Evolutionary conservation across 2,888 invertebrate species (phyloP).

Genomic region (Drosophila rellima): DNA sequence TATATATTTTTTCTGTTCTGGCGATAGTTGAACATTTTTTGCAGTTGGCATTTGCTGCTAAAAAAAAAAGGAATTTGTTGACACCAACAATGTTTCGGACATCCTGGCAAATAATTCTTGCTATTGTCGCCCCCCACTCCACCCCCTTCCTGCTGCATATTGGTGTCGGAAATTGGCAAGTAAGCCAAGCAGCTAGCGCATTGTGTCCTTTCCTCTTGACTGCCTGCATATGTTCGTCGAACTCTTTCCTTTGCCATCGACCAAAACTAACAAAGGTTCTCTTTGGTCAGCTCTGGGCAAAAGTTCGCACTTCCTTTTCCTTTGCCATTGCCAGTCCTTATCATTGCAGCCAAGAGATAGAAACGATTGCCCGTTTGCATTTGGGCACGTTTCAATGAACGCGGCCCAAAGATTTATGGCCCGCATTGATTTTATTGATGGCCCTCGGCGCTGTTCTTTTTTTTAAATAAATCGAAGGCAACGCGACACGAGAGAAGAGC

Average conservation of each 20-base stretch:
- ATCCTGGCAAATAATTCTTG: slow-evolving; percentile 80
- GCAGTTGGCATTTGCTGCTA: slow-evolving; percentile 69
- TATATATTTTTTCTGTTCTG: slow-evolving; percentile 23
- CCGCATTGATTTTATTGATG: slow-evolving; percentile 83
- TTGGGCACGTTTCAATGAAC: slow-evolving; percentile 71
- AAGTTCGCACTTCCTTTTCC: slow-evolving; percentile 63
- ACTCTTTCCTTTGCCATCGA: slow-evolving; percentile 9
- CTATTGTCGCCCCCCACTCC: slow-evolving; percentile 19
- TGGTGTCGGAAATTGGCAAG: slow-evolving; percentile 82
- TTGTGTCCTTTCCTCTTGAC: slow-evolving; percentile 82
- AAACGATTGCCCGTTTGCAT: slow-evolving; percentile 56
- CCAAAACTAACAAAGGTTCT: slow-evolving; percentile 57
- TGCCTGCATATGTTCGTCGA: slow-evolving; percentile 78
- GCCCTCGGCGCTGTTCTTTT: slow-evolving; percentile 54
- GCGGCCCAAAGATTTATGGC: slow-evolving; percentile 81
- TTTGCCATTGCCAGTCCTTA: slow-evolving; percentile 6
- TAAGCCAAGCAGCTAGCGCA: slow-evolving; percentile 66
- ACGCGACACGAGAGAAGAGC: slow-evolving; percentile 47
- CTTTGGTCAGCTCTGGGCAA: slow-evolving; percentile 66
- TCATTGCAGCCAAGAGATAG: too few relatives aligned
- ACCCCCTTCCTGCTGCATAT: too few relatives aligned
- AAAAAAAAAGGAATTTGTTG: slow-evolving; percentile 83
- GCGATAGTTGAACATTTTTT: slow-evolving; percentile 56
- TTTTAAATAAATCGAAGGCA: slow-evolving; percentile 68
- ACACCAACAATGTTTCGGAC: slow-evolving; percentile 84